phyloP scores from a whole-genome alignment of 2,797 vertebrate species.

The Lophotriccus pileatus region DNA sequence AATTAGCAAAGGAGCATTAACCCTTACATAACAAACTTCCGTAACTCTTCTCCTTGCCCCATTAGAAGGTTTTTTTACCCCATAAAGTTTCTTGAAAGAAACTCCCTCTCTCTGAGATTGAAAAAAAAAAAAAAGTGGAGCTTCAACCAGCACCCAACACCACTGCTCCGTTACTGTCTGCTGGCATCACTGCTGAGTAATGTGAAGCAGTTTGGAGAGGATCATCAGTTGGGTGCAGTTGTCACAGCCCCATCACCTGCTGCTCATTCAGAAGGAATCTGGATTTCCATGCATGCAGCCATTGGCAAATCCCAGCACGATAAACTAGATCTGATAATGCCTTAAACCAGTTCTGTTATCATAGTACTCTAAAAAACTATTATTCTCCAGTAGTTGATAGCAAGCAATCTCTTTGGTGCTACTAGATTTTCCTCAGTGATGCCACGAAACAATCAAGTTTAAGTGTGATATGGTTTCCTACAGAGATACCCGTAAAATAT shows the following conservation, averaged over 20 bases:
- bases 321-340: background rate
- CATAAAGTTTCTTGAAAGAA: background rate
- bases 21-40: background rate
- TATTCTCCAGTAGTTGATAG: background rate
- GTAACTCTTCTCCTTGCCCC: background rate
- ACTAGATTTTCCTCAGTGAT: background rate
- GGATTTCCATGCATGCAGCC: slow-evolving; percentile 41
- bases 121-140: background rate
- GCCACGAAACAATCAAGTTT: background rate
- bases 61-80: background rate
- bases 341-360: slow-evolving; percentile 25
- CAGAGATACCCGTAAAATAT: background rate
- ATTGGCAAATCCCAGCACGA: slow-evolving; percentile 18
- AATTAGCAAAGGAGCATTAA: background rate
- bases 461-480: background rate
- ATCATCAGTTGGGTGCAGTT: slow-evolving; percentile 45
- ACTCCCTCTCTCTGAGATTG: background rate
- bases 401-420: slow-evolving; percentile 1
- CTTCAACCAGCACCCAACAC: background rate
- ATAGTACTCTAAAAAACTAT: background rate
- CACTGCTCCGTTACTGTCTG: background rate
- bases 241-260: slow-evolving; percentile 49
- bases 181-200: slow-evolving; percentile 61
- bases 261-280: slow-evolving; percentile 61
- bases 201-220: slow-evolving; percentile 40